Base-by-base conservation (phyloP, 2,113 vertebrate species). In the Channa argus region DNA sequence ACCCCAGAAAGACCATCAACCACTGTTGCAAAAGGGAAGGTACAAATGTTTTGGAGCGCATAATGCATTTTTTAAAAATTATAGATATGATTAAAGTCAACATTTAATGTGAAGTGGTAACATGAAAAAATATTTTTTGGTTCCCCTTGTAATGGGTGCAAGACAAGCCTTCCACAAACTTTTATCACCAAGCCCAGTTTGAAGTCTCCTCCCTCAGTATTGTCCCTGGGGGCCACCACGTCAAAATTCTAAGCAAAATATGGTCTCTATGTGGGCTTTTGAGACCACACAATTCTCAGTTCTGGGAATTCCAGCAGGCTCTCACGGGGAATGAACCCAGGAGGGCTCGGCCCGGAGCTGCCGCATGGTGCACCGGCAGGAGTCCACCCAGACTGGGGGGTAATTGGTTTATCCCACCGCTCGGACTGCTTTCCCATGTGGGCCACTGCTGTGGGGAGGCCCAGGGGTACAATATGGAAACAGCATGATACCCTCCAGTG, bases 371-470 rank as follows among this genome's bases (percentile, higher is more conserved):
- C 50, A 52, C 79, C 84, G 82, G 87, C 89, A 79, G 94, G 92
- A 91, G 91, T 92, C 90, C 91, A 60, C 71, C 53, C 88, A 62
- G 84, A 74, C 89, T 78, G 73, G 86, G 88, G 85, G 77, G 87
- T 94, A 94, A 94, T 94, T 94, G 89, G 91, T 91, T 94, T 94
- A 94, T 85, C 87, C 82, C 68, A 68, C 82, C 58, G 89, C 91
- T 89, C 77, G 92, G 80, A 67, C 87, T 41, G 92, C 86, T 85
- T 94, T 94, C 92, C 91, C 94, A 94, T 93, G 93, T 93, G 91
- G 91, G 87, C 90, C 88, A 92, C 93, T 93, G 94, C 92, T 94
- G 94, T 43, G 91, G 70, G 68, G 89, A 92, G 90, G 91, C 90
- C 84, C 78, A 54, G 63, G 85, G 86, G 87, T 86, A 94, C 88